Base-by-base conservation (phyloP, 2,797 vertebrate species). In the Rhabdophis nuchalis region DNA sequence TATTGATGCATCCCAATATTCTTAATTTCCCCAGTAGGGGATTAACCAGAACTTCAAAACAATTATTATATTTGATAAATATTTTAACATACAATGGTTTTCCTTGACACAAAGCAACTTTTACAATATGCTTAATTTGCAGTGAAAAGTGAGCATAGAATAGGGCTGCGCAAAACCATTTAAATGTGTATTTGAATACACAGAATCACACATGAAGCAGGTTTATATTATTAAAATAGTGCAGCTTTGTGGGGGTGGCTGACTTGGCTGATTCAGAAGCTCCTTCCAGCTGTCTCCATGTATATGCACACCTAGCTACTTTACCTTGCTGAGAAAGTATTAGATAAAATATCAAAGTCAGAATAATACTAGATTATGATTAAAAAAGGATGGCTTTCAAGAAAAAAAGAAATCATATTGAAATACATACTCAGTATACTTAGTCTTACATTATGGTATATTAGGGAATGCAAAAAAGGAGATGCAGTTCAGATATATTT, bases 61-160 rank as follows among this genome's bases (percentile, higher is more conserved):
- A 93, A 91, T 96, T 95, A 50, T 57, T 86, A 68, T 95, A 96
- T 95, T 91, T 91, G 93, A 95, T 92, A 94, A 96, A 96, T 91
- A 96, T 96, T 93, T 96, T 93, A 96, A 95, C 53, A 54, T n/a
- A 53, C 29, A 14, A 52, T 64, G 16, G 50, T 90, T 93, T 90
- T 96, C 95, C 92, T 94, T 93, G 94, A 94, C 90, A 91, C 91
- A 96, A 95, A 96, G 93, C 93, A 32, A 93, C 54, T 93, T 94
- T 53, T 94, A 4, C 87, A 94, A 92, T 88, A 95, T 90, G 92
- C 60, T 86, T 0, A 0, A 64, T 86, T 23, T 32, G 60, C 8
- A 89, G 4, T 92, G 60, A 12, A 88, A 92, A 93, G 54, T 92
- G 93, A 95, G 0, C 0, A 91, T 90, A 20, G 36, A 46, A 46